Evolutionary conservation across 2,888 invertebrate genomes (phyloP), one percentile per base, ranked within the genome.

Genomic region (Tinea pellionella): DNA sequence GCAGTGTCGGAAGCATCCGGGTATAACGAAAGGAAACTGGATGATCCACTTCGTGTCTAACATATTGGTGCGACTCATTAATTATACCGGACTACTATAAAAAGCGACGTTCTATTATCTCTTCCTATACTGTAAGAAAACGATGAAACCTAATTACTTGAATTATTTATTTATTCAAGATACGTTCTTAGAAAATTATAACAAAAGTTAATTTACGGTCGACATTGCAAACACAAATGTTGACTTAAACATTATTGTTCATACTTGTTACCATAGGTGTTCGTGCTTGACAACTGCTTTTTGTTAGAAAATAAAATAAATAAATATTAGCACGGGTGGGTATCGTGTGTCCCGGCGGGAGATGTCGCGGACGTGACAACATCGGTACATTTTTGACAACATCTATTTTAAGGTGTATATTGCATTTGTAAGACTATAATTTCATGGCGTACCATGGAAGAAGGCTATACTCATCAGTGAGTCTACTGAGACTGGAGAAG

Each of bases 351-450:
- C 83, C 81, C 79, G 80, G 68, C 69, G 82, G 56, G 80, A 63
- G 56, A 64, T 62, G 55, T 64, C 67, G 77, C 65, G 69, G 73
- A 82, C 82, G 78, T 79, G 83, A 69, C 71, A 81, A 83, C 83
- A 81, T 70, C 62, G 66, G 63, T 68, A 69, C 71, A 69, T 68
- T 67, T 67, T 72, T 72, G 81, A 80, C 70, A 77, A 78, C 77
- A 68, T 66, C 62, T n/a, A 19, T 24, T 63, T 69, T 74, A 78
- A 75, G 73, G 75, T 67, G 41, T 64, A 61, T 67, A 74, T 69
- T 68, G 63, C 16, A 42, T 12, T 37, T 37, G n/a, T 41, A 16
- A 9, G 29, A 59, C 24, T 24, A 24, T 6, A 24, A 24, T 24
- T 24, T 24, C n/a, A n/a, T n/a, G n/a, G n/a, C n/a, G n/a, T n/a